Percentiles rank a stretch among this genome's conserved stretches.
Evolutionary conservation across 2,888 invertebrate genomes (phyloP).

Genomic region (Dolomedes plantarius): DNA sequence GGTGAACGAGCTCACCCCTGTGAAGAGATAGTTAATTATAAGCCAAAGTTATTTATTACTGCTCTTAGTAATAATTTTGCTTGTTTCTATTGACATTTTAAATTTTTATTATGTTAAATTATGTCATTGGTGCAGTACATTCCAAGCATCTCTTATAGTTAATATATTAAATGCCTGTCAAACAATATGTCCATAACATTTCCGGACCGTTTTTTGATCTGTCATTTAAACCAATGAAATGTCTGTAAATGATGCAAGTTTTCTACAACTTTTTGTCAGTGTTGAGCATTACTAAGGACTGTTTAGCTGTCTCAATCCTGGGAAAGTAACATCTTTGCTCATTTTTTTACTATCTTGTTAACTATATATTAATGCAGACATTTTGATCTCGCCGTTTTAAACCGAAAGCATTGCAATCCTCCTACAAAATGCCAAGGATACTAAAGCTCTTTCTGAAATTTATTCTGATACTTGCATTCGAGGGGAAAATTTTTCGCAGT

Average conservation of each 20-base stretch:
- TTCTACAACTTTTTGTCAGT: conserved; percentile 64
- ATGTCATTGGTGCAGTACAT: conserved; percentile 47
- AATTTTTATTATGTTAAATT: conserved; percentile 28
- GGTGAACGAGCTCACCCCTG: conserved; percentile 12
- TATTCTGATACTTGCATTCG: neutral
- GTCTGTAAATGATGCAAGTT: conserved; percentile 45
- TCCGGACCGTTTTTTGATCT: conserved; percentile 64
- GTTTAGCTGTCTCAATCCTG: conserved; percentile 28
- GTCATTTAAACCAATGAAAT: conserved; percentile 29
- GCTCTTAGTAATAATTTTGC: neutral
- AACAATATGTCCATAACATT: conserved; percentile 52
- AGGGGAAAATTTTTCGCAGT: neutral
- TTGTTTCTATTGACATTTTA: neutral
- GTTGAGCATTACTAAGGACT: conserved; percentile 21
- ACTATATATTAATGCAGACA: conserved; percentile 15
- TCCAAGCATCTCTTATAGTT: conserved; percentile 54
- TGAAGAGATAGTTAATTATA: conserved; percentile 26
- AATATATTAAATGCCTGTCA: conserved; percentile 35
- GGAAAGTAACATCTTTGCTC: conserved; percentile 33
- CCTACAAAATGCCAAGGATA: neutral
- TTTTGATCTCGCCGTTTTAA: conserved; percentile 31
- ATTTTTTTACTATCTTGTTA: conserved; percentile 59
- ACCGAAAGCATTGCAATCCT: conserved; percentile 2
- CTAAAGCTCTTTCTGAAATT: neutral
- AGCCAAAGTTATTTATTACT: conserved; percentile 19